Conservation (phyloP, 2,113 vertebrate genomes). For the Circaetus cinerascens region DNA sequence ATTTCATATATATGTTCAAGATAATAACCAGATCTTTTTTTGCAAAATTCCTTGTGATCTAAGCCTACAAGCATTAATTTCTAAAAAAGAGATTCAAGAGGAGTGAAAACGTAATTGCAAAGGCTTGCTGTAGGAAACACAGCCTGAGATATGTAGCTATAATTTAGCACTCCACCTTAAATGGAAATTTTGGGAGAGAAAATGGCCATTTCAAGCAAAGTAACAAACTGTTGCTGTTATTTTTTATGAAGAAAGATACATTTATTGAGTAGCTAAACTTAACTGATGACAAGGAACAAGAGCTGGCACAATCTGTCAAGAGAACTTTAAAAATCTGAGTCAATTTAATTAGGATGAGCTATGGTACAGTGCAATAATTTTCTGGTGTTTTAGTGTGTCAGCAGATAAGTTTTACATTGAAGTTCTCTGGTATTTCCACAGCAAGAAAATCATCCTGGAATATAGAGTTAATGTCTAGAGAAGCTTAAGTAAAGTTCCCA, state of each 20-base stretch:
- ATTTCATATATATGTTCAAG: background rate
- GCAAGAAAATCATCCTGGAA: background rate
- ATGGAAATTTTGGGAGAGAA: background rate
- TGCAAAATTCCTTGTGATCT: background rate
- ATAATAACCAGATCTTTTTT: background rate
- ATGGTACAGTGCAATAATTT: background rate
- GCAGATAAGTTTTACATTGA: background rate
- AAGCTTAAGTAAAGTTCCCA: background rate
- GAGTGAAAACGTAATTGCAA: background rate
- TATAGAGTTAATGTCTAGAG: background rate
- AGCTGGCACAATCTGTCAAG: background rate
- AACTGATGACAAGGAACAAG: background rate
- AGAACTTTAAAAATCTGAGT: background rate
- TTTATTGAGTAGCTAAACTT: constrained; percentile 11
- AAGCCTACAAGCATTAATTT: background rate
- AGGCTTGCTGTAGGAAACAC: background rate
- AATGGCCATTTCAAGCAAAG: background rate
- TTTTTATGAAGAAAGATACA: background rate
- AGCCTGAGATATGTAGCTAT: background rate
- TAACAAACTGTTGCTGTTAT: background rate
- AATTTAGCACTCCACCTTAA: background rate
- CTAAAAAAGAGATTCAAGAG: background rate
- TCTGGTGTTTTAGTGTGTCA: background rate
- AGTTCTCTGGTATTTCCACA: background rate
- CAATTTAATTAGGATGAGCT: constrained; percentile 30